Evolutionary conservation across 2,113 vertebrate species (phyloP).

Genomic region (Nematolebias whitei): DNA sequence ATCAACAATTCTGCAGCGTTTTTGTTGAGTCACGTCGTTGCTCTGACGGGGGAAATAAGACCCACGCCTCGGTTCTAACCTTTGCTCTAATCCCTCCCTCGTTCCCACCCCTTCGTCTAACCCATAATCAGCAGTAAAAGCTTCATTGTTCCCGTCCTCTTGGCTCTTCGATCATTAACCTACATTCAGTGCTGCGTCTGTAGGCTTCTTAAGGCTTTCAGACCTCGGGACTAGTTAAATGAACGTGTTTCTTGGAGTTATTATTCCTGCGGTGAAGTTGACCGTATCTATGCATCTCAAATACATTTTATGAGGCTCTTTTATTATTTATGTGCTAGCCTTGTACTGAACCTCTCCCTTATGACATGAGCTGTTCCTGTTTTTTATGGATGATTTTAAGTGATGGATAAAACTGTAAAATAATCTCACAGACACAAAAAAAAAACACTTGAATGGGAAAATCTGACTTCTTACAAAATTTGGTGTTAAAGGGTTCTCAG

Average conservation of each 20-base stretch:
- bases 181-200: slow-evolving; percentile 67
- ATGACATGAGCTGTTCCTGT: slow-evolving; percentile 37
- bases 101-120: slow-evolving; percentile 49
- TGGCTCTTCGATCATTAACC: slow-evolving; percentile 77
- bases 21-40: slow-evolving; percentile 44
- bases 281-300: slow-evolving; percentile 53
- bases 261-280: slow-evolving; percentile 46
- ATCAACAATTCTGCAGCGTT: slow-evolving; percentile 33
- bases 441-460: no score
- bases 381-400: slow-evolving; percentile 52
- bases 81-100: slow-evolving; percentile 65
- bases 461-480: no score
- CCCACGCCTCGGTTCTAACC: slow-evolving; percentile 62
- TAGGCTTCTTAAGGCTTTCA: slow-evolving; percentile 62
- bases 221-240: slow-evolving; percentile 41
- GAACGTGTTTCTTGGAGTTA: slow-evolving; percentile 28
- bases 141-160: slow-evolving; percentile 74
- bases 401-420: slow-evolving; percentile 43
- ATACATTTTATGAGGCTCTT: slow-evolving; percentile 47
- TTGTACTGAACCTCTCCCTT: slow-evolving; percentile 19
- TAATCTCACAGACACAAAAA: no score
- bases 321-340: slow-evolving; percentile 40
- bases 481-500: no score
- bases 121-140: slow-evolving; percentile 71
- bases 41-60: slow-evolving; percentile 37